These are phyloP conservation scores for Hirtodrosophila duncani DNA, from an alignment of 2,888 invertebrate genomes.

Conservation along the genomic window DNA sequence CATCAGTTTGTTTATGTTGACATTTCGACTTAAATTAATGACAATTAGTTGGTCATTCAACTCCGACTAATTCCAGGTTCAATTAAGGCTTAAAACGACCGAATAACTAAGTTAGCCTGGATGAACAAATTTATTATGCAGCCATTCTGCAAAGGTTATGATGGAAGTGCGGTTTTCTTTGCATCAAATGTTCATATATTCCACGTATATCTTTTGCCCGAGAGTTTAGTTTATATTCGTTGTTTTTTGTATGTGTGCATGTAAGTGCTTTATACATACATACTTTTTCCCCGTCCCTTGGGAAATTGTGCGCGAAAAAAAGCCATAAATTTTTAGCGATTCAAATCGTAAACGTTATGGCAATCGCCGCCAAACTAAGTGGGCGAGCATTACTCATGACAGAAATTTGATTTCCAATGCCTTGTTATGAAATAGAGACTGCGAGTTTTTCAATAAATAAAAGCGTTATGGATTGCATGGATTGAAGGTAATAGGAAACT, in stretches of 20 bases:
- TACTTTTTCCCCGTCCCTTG: slow-evolving; percentile 36
- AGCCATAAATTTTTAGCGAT: slow-evolving; percentile 72
- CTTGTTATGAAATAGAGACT: too few relatives aligned
- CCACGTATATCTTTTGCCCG: slow-evolving; percentile 5
- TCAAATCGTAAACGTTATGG: slow-evolving; percentile 66
- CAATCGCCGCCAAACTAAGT: slow-evolving; percentile 5
- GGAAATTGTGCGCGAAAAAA: slow-evolving; percentile 60
- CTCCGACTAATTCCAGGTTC: too few relatives aligned
- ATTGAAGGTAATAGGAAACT: too few relatives aligned
- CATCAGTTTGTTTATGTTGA: too few relatives aligned
- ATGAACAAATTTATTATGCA: slow-evolving; percentile 73
- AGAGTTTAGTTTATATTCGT: slow-evolving; percentile 56
- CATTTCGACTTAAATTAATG: too few relatives aligned
- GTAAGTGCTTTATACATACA: slow-evolving; percentile 42
- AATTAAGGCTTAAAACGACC: too few relatives aligned
- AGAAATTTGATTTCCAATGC: too few relatives aligned
- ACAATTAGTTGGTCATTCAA: too few relatives aligned
- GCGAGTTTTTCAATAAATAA: too few relatives aligned
- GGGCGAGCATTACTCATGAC: too few relatives aligned
- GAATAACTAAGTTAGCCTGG: slow-evolving; percentile 31
- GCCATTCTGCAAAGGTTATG: slow-evolving; percentile 59
- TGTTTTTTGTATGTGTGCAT: slow-evolving; percentile 20
- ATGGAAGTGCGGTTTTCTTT: too few relatives aligned
- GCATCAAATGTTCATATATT: slow-evolving; percentile 5
- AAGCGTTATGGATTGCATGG: too few relatives aligned